Percentiles rank a stretch among this genome's conserved stretches.
Evolutionary conservation across 2,888 invertebrate genomes (phyloP).

Genomic region (Pammene aurita): DNA sequence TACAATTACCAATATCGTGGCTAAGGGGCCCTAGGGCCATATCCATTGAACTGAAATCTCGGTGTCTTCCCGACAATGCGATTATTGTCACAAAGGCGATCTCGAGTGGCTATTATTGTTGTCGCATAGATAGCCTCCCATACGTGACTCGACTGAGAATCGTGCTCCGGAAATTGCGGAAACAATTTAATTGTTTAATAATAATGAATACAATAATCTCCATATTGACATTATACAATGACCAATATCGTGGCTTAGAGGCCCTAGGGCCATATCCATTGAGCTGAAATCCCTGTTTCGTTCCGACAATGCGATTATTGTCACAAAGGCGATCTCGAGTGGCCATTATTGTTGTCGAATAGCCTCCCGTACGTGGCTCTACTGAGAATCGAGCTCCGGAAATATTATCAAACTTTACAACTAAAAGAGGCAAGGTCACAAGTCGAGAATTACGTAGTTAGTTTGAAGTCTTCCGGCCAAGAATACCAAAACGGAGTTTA

Average conservation of each 20-base stretch:
- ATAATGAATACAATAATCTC: too few species aligned
- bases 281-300: constrained; percentile 8
- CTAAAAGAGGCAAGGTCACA: neutral
- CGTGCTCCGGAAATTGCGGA: constrained; percentile 2
- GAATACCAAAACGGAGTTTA: too few species aligned
- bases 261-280: constrained; percentile 10
- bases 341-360: constrained; percentile 43
- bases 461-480: too few species aligned
- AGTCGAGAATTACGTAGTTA: neutral
- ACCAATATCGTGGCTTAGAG: too few species aligned
- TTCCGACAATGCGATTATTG: constrained; percentile 43
- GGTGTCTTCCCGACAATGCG: constrained; percentile 30
- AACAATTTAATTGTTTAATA: too few species aligned
- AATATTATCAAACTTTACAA: constrained; percentile 10
- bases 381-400: constrained; percentile 8
- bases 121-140: constrained; percentile 32
- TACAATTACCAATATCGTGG: too few species aligned
- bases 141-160: constrained; percentile 34
- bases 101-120: constrained; percentile 41
- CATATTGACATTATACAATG: too few species aligned
- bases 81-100: constrained; percentile 45
- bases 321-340: constrained; percentile 41
- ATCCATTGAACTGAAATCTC: constrained; percentile 19
- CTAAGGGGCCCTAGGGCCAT: neutral
- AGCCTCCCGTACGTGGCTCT: constrained; percentile 30